Base-by-base conservation (phyloP, 1,140 invertebrate species). In the Grapholita molesta region DNA sequence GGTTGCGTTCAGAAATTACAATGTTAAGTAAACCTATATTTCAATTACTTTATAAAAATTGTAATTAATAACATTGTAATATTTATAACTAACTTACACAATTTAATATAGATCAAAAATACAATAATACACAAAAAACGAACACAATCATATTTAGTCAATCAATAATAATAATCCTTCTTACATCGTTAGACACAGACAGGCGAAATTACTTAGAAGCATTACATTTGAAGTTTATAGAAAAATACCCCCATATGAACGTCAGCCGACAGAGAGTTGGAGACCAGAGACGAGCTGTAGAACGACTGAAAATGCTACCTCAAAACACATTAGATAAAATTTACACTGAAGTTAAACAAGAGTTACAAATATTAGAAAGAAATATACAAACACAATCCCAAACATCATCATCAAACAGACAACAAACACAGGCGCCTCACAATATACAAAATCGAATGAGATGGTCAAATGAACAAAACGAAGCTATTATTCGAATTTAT, bases 181-280 rank as follows among this genome's bases (percentile, higher is more conserved):
- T 64, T 5, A 64, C 61, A 2, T 32, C 21, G 32, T 12, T 64
- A 12, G 25, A 64, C 9, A 64, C 61, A 30, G 61, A 64, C 15
- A 32, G 12, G 3, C 30, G 12, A 64, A 21, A n/a, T 12, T 64
- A 64, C 32, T 28, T 64, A 32, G 12, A 12, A 15, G 8, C 61
- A 64, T 35, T 64, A 33, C 61, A 64, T n/a, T 6, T 21, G 18
- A 64, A 64, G 15, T 64, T 64, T 64, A 12, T 64, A 15, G 61
- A 64, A 21, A 32, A 30, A 32, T 64, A 15, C 61, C 61, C 61
- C 12, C 11, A 64, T 7, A 64, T 32, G 28, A 7, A 64, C 1
- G 61, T 64, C n/a, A 33, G n/a, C 4, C 25, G 61, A 18, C 61
- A 64, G 32, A 64, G 61, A 64, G 61, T 64, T 15, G 61, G 61